A percentile compares a stretch with the other conserved stretches of the same genome.
These are phyloP conservation scores for Hydroisotoma schaefferi DNA, from an alignment of 2,888 invertebrate genomes.

Conservation along the genomic window DNA sequence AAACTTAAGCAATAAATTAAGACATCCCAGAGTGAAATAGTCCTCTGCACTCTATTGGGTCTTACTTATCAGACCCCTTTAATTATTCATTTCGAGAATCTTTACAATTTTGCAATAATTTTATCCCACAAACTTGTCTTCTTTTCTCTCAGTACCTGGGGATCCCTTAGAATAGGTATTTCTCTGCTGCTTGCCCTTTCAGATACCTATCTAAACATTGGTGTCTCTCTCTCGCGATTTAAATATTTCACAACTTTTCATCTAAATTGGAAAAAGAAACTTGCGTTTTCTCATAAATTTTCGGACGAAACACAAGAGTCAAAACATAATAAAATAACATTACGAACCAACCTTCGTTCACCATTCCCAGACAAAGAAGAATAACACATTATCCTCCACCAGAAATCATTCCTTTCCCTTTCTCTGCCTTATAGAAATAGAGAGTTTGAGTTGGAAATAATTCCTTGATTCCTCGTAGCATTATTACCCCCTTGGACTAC, in stretches of 20 bases:
- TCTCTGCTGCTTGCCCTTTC: background rate
- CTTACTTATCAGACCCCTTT: conserved; percentile 3
- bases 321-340: background rate
- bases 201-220: background rate
- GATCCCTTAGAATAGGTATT: background rate
- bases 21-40: background rate
- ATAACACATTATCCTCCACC: too few species aligned
- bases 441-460: background rate
- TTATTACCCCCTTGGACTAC: background rate
- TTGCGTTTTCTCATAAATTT: conserved; percentile 3
- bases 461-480: too few species aligned
- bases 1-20: conserved; percentile 5
- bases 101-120: background rate
- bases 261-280: conserved; percentile 3
- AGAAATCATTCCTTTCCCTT: too few species aligned
- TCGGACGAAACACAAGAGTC: too few species aligned
- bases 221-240: background rate
- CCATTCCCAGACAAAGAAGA: background rate
- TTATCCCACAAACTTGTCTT: background rate
- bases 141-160: background rate
- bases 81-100: background rate
- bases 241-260: too few species aligned
- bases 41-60: conserved; percentile 2
- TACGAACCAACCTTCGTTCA: background rate
- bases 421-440: background rate